A percentile compares a stretch with the other conserved stretches of the same genome.
phyloP scores from a whole-genome alignment of 1,140 invertebrate genomes.

The Conopomorpha cramerella region DNA sequence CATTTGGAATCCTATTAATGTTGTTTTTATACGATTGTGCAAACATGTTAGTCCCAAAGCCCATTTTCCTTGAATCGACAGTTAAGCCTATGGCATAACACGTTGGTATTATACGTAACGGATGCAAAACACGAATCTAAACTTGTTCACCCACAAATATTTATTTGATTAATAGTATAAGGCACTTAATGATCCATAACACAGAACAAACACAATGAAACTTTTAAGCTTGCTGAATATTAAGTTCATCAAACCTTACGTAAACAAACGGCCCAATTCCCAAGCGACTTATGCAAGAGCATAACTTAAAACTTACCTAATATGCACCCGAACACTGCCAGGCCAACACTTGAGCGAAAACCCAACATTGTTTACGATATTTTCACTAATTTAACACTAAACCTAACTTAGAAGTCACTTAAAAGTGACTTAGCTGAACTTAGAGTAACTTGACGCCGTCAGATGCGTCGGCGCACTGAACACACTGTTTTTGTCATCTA shows the following conservation, averaged over 20 bases:
- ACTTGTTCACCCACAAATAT: too few relatives aligned
- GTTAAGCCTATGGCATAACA: too few relatives aligned
- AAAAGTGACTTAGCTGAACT: slow-evolving; percentile 28
- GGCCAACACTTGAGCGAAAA: slow-evolving; percentile 32
- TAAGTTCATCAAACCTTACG: not conserved
- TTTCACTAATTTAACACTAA: slow-evolving; percentile 20
- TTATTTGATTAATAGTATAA: too few relatives aligned
- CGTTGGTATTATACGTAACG: too few relatives aligned
- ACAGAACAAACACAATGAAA: not conserved
- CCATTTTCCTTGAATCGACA: too few relatives aligned
- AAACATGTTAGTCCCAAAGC: too few relatives aligned
- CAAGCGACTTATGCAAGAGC: not conserved
- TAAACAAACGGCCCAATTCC: not conserved
- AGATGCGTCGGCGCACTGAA: slow-evolving; percentile 45
- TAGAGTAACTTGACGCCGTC: slow-evolving; percentile 16
- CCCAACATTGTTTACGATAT: slow-evolving; percentile 37
- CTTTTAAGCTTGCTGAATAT: not conserved
- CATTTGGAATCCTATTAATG: too few relatives aligned
- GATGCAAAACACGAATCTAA: too few relatives aligned
- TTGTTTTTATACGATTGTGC: too few relatives aligned
- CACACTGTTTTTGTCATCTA: slow-evolving; percentile 43
- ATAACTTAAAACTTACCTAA: slow-evolving; percentile 28
- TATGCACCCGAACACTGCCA: slow-evolving; percentile 30
- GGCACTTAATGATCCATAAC: too few relatives aligned
- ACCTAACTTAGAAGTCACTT: slow-evolving; percentile 33